These are phyloP conservation scores for Aphelenchoides bicaudatus DNA, from an alignment of 2,888 invertebrate genomes.

Conservation along the genomic window DNA sequence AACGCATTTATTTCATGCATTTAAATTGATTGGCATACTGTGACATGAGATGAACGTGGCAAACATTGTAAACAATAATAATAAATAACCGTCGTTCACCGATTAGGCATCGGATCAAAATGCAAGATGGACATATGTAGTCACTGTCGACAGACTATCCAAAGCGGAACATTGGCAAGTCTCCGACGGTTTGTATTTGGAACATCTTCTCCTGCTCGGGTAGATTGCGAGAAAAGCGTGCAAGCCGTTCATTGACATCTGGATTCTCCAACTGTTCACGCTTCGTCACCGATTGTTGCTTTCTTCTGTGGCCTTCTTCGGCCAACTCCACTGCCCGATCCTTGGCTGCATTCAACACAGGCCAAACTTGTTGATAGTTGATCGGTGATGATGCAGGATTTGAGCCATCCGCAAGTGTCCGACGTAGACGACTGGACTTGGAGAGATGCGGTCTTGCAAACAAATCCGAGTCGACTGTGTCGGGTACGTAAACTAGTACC, in stretches of 20 bases:
- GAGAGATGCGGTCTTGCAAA: not conserved
- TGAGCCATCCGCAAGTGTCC: not conserved
- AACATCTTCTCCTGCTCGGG: conserved; percentile 26
- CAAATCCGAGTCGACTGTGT: not conserved
- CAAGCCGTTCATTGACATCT: conserved; percentile 14
- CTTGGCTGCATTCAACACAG: conserved; percentile 8
- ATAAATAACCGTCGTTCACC: too few species aligned
- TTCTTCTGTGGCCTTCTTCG: not conserved
- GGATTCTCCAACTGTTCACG: not conserved
- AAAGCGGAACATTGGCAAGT: conserved; percentile 32
- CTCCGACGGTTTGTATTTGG: conserved; percentile 27
- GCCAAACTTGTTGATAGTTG: conserved; percentile 5
- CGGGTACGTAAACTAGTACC: not conserved
- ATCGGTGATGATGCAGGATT: too few species aligned
- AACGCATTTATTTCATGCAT: too few species aligned
- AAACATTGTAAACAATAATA: too few species aligned
- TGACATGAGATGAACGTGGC: too few species aligned
- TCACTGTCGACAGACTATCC: too few species aligned
- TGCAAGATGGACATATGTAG: too few species aligned
- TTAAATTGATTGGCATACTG: too few species aligned
- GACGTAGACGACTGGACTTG: not conserved
- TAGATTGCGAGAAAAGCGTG: conserved; percentile 22
- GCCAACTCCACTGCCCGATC: conserved; percentile 12
- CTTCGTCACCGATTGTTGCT: not conserved
- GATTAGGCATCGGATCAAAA: too few species aligned